These are phyloP conservation scores for Protobothrops mucrosquamatus DNA, from an alignment of 2,113 vertebrate species.

Conservation along the genomic window DNA sequence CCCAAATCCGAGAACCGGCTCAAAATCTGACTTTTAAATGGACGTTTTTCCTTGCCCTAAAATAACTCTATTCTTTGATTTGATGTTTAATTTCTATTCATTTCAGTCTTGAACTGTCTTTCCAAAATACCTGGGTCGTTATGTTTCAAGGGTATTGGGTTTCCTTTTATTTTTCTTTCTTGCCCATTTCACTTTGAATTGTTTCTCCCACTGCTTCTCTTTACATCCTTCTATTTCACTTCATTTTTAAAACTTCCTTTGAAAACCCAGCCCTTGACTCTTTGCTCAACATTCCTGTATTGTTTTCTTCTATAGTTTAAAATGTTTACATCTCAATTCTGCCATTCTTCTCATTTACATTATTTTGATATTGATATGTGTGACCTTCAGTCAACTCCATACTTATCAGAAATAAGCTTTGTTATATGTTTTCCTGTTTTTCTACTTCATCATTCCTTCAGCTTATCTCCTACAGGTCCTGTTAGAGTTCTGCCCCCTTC, in stretches of 20 bases:
- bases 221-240: constrained; percentile 25
- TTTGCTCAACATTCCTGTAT: constrained; percentile 23
- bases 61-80: background rate
- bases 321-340: constrained; percentile 41
- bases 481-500: background rate
- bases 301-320: constrained; percentile 12
- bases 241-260: constrained; percentile 37
- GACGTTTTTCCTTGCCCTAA: background rate
- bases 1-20: background rate
- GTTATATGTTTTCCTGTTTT: constrained; percentile 40
- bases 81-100: constrained; percentile 14
- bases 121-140: background rate
- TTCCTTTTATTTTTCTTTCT: constrained; percentile 27
- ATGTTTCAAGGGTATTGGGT: constrained; percentile 6
- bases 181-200: background rate
- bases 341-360: constrained; percentile 48
- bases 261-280: constrained; percentile 5
- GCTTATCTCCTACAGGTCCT: constrained; percentile 9
- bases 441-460: constrained; percentile 15
- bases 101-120: background rate
- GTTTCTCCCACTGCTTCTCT: constrained; percentile 12
- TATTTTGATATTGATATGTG: constrained; percentile 56
- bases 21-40: background rate
- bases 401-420: constrained; percentile 52
- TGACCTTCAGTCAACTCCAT: constrained; percentile 38